Conservation (phyloP, 2,797 vertebrate genomes). For the Spizella passerina region DNA sequence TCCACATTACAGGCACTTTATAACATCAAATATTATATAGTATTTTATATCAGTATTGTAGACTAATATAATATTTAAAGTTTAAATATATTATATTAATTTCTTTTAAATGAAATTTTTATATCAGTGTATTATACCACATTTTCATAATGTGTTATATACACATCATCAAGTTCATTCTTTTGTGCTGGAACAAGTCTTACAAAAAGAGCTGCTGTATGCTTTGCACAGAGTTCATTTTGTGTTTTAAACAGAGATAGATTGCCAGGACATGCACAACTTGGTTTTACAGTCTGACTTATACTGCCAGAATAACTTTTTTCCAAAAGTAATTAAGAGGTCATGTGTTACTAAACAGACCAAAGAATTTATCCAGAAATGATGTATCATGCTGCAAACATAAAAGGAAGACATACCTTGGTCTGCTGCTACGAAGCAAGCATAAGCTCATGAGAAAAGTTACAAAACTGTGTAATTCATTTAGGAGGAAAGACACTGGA, state of each 20-base stretch:
- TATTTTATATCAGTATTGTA: not conserved
- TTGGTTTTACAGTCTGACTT: conserved; percentile 5
- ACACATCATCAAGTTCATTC: not conserved
- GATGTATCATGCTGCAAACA: not conserved
- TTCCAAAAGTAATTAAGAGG: conserved; percentile 15
- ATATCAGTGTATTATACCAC: not conserved
- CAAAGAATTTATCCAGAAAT: not conserved
- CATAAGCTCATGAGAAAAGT: not conserved
- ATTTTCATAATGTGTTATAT: not conserved
- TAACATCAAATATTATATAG: not conserved
- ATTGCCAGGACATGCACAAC: not conserved
- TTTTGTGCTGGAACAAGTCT: not conserved
- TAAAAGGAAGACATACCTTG: not conserved
- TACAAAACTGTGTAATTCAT: not conserved
- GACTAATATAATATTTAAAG: not conserved
- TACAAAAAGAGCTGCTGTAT: not conserved
- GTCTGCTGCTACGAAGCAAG: not conserved
- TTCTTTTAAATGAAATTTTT: not conserved
- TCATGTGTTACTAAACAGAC: not conserved
- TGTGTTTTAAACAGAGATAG: not conserved
- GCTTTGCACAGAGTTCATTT: not conserved
- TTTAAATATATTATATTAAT: not conserved
- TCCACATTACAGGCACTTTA: not conserved
- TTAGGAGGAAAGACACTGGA: not conserved
- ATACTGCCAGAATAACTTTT: not conserved